Base-by-base conservation (phyloP, 2,797 vertebrate species). In the Hemitrygon akajei region DNA sequence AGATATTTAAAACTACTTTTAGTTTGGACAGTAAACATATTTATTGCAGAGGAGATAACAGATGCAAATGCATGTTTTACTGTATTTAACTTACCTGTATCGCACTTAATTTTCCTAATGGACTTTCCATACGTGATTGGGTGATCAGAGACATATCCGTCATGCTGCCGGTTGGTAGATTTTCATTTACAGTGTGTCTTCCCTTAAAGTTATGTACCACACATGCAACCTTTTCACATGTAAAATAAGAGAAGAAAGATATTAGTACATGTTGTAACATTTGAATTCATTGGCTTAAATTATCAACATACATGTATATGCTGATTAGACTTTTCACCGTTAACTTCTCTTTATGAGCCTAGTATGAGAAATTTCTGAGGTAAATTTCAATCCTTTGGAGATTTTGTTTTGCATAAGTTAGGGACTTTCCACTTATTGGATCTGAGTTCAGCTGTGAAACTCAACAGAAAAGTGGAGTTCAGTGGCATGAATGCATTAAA, bases 201-300 rank as follows among this genome's bases (percentile, higher is more conserved):
- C 98, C 98, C 97, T 98, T 98, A 96, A 99, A 99, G 96, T 98
- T 99, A 95, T 99, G 98, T 94, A 99, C 98, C 96, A 99, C 99
- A 95, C 98, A 99, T 94, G 99, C 98, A 95, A 99, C 99, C 98
- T 99, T 95, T 92, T 30, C 91, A 93, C 69, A 93, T 76, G 91
- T 76, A 93, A 92, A 92, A 92, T 92, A 92, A 73, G 12, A 73
- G 40, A 92, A 93, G 25, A 93, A 73, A 93, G 40, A 69, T 73
- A 91, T 71, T 60, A 91, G 34, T 69, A 71, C 40, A 76, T 56
- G 47, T 75, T 76, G 91, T 22, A 73, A 25, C 69, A 73, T 25
- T 37, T 92, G 69, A 25, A 27, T 93, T 56, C 58, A 93, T 40
- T 71, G 22, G 69, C 37, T 37, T 25, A 73, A 25, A 40, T 20